phyloP scores from a whole-genome alignment of 64 coral and sea anemone species.

The Porites australiensis region DNA sequence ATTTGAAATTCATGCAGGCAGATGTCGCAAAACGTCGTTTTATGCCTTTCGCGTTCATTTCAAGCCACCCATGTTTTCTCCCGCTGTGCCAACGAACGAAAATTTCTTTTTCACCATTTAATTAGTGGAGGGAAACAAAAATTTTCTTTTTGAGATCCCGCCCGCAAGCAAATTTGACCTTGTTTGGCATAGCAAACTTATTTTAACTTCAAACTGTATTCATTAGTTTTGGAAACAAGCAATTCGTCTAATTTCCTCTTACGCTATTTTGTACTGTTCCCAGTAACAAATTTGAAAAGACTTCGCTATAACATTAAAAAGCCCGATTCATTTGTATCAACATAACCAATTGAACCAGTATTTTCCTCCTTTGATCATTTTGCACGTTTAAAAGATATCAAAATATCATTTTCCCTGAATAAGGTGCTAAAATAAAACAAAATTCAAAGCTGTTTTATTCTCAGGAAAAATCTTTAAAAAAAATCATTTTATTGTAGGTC shows the following conservation, averaged over 20 bases:
- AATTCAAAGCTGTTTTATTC: constrained; percentile 17
- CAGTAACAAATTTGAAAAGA: constrained; percentile 88
- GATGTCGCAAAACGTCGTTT: not conserved
- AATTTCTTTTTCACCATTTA: constrained; percentile 45
- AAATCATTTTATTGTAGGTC: not conserved
- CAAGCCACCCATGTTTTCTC: constrained; percentile 25
- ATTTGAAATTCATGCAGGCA: constrained; percentile 26
- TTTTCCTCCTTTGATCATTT: constrained; percentile 57
- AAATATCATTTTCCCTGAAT: constrained; percentile 22
- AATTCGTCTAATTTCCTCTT: constrained; percentile 90
- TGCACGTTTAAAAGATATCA: constrained; percentile 56
- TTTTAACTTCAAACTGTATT: constrained; percentile 54
- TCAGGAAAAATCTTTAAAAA: not conserved
- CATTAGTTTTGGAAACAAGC: constrained; percentile 86
- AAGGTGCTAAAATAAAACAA: constrained; percentile 36
- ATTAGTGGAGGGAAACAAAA: constrained; percentile 21
- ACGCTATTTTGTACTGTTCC: constrained; percentile 64
- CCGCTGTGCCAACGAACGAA: constrained; percentile 15
- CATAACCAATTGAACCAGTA: constrained; percentile 66
- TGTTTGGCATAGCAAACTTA: constrained; percentile 44
- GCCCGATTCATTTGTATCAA: constrained; percentile 86
- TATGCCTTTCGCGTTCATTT: constrained; percentile 31
- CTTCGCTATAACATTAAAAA: constrained; percentile 59
- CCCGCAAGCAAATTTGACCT: constrained; percentile 32
- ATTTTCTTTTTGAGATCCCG: constrained; percentile 18